Evolutionary conservation across 2,888 invertebrate genomes (phyloP).

Genomic region (Vannuccia rotundouncinata): DNA sequence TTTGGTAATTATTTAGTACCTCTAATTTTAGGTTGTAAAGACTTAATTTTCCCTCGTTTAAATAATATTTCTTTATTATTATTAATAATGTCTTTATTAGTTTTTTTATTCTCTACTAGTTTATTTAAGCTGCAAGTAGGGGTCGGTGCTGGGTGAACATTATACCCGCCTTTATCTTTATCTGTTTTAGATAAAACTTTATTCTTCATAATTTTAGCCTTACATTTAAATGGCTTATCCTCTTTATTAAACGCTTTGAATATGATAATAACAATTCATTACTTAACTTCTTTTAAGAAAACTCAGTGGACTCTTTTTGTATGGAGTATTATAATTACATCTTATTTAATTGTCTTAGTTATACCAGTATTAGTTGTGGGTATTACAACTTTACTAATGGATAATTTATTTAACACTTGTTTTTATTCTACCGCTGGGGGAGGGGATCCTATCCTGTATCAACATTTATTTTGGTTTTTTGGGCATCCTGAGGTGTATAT

Average conservation of each 20-base stretch:
- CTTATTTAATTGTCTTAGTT: slow-evolving; percentile 1
- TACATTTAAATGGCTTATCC: slow-evolving; percentile 11
- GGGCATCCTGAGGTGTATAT: slow-evolving; percentile 80
- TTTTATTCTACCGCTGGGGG: slow-evolving; percentile 75
- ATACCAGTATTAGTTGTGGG: slow-evolving; percentile 71
- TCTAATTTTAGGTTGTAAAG: slow-evolving; percentile 12
- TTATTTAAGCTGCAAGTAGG: slow-evolving; percentile 2
- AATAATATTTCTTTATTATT: slow-evolving; percentile 22
- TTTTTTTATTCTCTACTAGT: neutral
- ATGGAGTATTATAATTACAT: slow-evolving; percentile 12
- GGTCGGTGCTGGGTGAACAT: neutral
- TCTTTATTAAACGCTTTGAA: neutral
- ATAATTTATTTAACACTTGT: slow-evolving; percentile 72
- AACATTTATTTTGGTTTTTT: slow-evolving; percentile 81
- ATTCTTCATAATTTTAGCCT: neutral
- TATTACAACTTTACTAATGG: slow-evolving; percentile 71
- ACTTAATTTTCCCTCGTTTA: slow-evolving; percentile 18
- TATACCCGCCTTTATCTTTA: slow-evolving; percentile 1
- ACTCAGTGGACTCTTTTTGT: slow-evolving; percentile 5
- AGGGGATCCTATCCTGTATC: slow-evolving; percentile 72
- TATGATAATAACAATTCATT: slow-evolving; percentile 6
- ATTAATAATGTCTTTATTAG: neutral
- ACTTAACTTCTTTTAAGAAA: slow-evolving; percentile 17
- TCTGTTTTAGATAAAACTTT: slow-evolving; percentile 9
- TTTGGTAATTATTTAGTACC: slow-evolving; percentile 8